Evolutionary conservation across 1,140 invertebrate genomes (phyloP).

Genomic region (Ridgeia piscesae): DNA sequence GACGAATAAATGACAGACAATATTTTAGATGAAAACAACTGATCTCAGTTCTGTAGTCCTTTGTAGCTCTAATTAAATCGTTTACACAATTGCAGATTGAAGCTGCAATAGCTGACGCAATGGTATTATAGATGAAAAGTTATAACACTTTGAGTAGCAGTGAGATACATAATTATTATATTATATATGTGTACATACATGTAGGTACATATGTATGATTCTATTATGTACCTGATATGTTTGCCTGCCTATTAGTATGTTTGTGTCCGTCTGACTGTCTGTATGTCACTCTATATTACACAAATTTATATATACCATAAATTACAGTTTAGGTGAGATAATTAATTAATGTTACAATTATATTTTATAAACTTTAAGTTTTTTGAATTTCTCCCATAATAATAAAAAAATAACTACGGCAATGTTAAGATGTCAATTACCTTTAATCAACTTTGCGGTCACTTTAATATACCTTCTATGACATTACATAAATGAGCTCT

Average conservation of each 20-base stretch:
- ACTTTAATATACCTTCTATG: background rate
- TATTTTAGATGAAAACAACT: no score
- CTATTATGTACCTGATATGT: no score
- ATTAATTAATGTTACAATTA: background rate
- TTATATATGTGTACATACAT: no score
- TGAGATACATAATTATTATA: background rate
- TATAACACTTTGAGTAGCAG: no score
- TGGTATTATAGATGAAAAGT: background rate
- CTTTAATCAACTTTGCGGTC: background rate
- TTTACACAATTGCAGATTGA: background rate
- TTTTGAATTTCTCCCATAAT: background rate
- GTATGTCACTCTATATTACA: no score
- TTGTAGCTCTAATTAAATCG: background rate
- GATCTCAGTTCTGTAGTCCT: background rate
- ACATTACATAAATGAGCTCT: background rate
- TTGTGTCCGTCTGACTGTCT: background rate
- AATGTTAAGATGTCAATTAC: background rate
- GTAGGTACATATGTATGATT: no score
- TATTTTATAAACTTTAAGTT: background rate
- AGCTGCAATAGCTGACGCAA: background rate
- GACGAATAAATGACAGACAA: background rate
- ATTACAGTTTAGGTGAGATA: no score
- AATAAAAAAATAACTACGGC: background rate
- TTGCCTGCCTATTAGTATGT: background rate
- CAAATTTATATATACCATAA: no score